Base-by-base conservation (phyloP, 1,140 invertebrate genomes). In the Ceratina japonica region DNA sequence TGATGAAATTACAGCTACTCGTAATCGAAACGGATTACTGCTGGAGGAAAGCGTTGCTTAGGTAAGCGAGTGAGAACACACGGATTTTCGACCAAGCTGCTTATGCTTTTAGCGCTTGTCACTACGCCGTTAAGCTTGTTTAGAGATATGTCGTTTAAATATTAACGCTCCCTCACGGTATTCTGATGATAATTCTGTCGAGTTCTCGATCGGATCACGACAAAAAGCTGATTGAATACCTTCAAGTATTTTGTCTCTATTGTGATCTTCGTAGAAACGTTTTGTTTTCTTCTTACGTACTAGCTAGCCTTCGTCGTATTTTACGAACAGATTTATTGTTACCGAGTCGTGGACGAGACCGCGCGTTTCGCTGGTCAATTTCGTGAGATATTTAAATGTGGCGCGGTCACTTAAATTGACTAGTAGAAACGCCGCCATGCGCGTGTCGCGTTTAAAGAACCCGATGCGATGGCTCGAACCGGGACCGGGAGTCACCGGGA, bases 1-100 rank as follows among this genome's bases (percentile, higher is more conserved):
- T 90, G 87, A 92, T 92, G 91, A 92, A 91, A 91, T 90, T 92
- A 75, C 91, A 92, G 87, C 68, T 92, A 71, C 81, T 92, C 20
- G 91, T 92, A 66, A 91, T 92, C 76, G 90, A 92, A 83, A 92
- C 91, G 62, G 90, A 91, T 80, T 90, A 92, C 72, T 90, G 90
- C 69, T 92, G 91, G 90, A 90, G 90, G 86, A 91, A 91, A 86
- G 91, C 91, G 54, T 83, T 91, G 81, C 85, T 91, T 79, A 91
- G 91, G 91, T 91, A 79, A 91, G 87, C 54, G 58, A 49, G 61
- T 5, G 27, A 75, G 37, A n/a, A n/a, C n/a, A n/a, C 24, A 24
- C 24, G 65, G 56, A 70, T 75, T 79, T 71, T 65, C 20, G n/a
- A 49, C 22, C 61, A 73, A 74, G 62, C 62, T 52, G 54, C 61